Conservation (phyloP, 2,888 invertebrate genomes). For the Portevinia maculata region DNA sequence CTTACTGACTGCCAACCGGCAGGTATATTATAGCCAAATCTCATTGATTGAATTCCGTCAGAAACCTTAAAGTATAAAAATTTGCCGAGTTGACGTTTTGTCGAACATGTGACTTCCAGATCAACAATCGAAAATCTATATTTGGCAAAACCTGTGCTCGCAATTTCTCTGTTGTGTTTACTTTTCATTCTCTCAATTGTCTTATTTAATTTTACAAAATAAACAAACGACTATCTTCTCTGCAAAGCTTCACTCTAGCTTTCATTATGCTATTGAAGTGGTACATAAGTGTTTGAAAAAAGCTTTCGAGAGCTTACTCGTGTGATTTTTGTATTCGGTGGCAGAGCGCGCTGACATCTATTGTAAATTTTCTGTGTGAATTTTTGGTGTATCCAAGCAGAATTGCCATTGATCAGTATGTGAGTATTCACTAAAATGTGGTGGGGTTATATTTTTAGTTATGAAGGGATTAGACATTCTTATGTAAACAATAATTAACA, state of each 20-base stretch:
- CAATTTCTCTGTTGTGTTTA: slow-evolving; percentile 6
- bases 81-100: too few relatives aligned
- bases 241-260: slow-evolving; percentile 13
- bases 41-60: too few relatives aligned
- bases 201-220: slow-evolving; percentile 28
- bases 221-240: slow-evolving; percentile 3
- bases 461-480: too few relatives aligned
- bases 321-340: slow-evolving; percentile 7
- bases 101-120: too few relatives aligned
- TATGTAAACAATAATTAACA: too few relatives aligned
- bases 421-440: not conserved
- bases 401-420: slow-evolving; percentile 10
- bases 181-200: slow-evolving; percentile 1
- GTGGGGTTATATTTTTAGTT: too few relatives aligned
- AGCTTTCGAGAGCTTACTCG: slow-evolving; percentile 18
- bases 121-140: not conserved
- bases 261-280: not conserved
- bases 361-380: not conserved
- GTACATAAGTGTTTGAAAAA: not conserved
- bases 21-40: too few relatives aligned
- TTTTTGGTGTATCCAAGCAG: not conserved
- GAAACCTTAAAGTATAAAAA: too few relatives aligned
- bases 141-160: not conserved
- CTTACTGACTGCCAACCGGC: too few relatives aligned
- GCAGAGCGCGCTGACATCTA: slow-evolving; percentile 1